A percentile compares a stretch with the other conserved stretches of the same genome.
Conservation (phyloP, 1,140 invertebrate species). For the Drosophila sp. region DNA sequence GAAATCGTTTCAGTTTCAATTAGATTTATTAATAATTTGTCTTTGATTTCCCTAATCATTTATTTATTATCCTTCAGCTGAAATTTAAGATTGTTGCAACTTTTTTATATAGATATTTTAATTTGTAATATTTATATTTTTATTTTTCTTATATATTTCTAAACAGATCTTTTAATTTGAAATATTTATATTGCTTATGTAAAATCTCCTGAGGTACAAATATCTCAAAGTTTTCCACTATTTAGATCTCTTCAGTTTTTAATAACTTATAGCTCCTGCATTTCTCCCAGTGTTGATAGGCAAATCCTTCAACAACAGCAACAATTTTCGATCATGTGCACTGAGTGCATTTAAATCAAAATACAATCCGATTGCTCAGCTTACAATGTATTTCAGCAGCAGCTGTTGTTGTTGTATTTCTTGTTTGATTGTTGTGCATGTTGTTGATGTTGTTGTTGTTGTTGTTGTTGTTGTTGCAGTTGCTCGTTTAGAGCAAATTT, state of each 20-base stretch:
- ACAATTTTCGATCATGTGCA: constrained; percentile 58
- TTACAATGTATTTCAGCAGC: constrained; percentile 58
- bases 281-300: constrained; percentile 32
- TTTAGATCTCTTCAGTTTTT: neutral
- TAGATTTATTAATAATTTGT: too few species aligned
- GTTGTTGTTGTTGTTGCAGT: constrained; percentile 34
- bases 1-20: too few species aligned
- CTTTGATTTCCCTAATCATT: too few species aligned
- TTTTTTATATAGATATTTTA: too few species aligned
- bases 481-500: constrained; percentile 58
- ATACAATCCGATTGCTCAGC: constrained; percentile 46
- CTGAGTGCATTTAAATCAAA: constrained; percentile 46
- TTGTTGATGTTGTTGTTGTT: constrained; percentile 17
- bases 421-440: constrained; percentile 5
- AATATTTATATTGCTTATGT: neutral
- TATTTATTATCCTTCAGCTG: too few species aligned
- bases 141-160: neutral
- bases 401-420: constrained; percentile 15
- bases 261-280: neutral
- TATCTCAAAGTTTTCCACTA: too few species aligned
- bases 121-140: constrained; percentile 1
- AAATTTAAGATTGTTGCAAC: too few species aligned
- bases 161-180: neutral
- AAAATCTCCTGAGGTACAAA: neutral
- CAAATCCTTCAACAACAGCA: constrained; percentile 38